Evolutionary conservation across 1,140 invertebrate genomes (phyloP), one percentile per base, ranked within the genome.

Genomic region (Calliopsis andreniformis): DNA sequence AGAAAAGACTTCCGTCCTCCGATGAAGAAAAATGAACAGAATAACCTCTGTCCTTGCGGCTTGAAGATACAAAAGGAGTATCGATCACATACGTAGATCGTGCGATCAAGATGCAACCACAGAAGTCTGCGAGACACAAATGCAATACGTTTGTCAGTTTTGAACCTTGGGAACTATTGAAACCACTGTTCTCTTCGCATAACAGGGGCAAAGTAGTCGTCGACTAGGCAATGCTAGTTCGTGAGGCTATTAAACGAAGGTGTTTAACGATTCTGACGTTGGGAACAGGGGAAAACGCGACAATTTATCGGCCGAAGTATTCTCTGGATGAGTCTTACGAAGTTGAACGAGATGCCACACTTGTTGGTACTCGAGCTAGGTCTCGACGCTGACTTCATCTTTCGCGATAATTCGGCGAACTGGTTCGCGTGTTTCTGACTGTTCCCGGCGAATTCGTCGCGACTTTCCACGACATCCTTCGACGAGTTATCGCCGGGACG

Each of bases 391-490:
- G 20, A 1, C 20, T 5, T 67, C 51, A 39, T 73, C n/a, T 25
- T 67, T 56, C 30, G 51, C 25, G 63, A 39, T 42, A 51, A 35
- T 14, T 32, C 66, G 23, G 28, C 16, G 16, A 47, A 61, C 30
- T n/a, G 45, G n/a, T 45, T 47, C 61, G 25, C 1, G 14, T 12
- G 30, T 20, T 14, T 12, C 32, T 32, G 42, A n/a, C n/a, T 8
- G 2, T n/a, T 25, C 7, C 30, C 61, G 47, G 7, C 14, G 20
- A 18, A 43, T 23, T 23, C 2, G 20, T 45, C 51, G 20, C 32
- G 61, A 28, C n/a, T 28, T 35, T n/a, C 10, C 63, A 25, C 53
- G 23, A 35, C 63, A 58, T 76, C 12, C 43, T 58, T 28, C 43
- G 23, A 2, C 51, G 42, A 45, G 16, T 12, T 56, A 5, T 43